Base-by-base conservation (phyloP, 2,888 invertebrate genomes). In the Homarus gammarus region DNA sequence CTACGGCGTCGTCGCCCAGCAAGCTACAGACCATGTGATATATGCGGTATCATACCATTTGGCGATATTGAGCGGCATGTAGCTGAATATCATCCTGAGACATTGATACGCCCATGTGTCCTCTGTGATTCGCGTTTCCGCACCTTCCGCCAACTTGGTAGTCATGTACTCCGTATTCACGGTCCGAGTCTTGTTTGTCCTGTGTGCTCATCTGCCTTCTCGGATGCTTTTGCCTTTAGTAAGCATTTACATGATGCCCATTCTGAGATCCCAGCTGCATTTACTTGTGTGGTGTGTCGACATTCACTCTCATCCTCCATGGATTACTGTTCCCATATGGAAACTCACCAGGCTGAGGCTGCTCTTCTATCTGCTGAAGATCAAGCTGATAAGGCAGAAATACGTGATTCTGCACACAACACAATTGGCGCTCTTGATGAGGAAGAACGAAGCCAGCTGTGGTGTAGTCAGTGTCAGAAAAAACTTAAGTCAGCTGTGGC, bases 11-110 rank as follows among this genome's bases (percentile, higher is more conserved):
- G 75, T 27, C 84, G 84, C 18, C 88, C 88, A 38, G 83, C 88
- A 33, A 77, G 61, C 84, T 89, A 89, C 84, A 70, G 84, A 51
- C 81, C 89, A 27, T 89, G 89, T 85, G 84, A 89, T 33, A 27
- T 89, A 12, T 89, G 89, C 64, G 89, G 89, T 6, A 44, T 89
- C 12, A 81, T 89, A 27, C 84, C 84, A 44, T 85, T 89, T 75
- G 56, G 72, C 22, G 73, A 73, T 40, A 68, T 84, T 22, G 81
- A 89, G 18, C 78, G 85, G 8, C 89, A 89, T 49, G 36, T 84
- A 33, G 84, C 89, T 10, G 84, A 81, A 44, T 61, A 89, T 61
- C 89, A 89, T 72, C 89, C 89, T 2, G 89, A 89, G 56, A 61
- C 81, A 8, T 77, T 85, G 2, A 36, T 84, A 18, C 84, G 89